Evolutionary conservation across 2,113 vertebrate genomes (phyloP), one percentile per base, ranked within the genome.

Genomic region (Malurus cyaneus): DNA sequence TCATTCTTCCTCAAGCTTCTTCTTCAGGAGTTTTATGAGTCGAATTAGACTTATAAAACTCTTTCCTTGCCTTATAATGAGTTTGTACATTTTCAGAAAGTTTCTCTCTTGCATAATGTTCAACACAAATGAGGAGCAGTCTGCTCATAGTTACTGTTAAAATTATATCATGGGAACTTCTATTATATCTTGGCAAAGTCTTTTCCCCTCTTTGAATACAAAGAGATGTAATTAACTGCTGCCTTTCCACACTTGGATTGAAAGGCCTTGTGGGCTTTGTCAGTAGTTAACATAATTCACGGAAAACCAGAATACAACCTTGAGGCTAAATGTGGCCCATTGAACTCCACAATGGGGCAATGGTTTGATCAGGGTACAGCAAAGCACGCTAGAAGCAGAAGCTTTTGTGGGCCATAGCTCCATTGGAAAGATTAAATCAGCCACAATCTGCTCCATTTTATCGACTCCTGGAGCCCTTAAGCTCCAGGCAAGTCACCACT

Each of bases 371-470:
- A 46, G 57, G 80, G 67, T 57, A 85, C 39, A 84, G 86, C 57
- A 89, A 83, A 82, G 32, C 66, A 79, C 18, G 73, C 78, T 82
- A 86, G 78, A 50, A 97, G 66, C 86, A 94, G 91, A 97, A 86
- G 61, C 29, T 67, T 96, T 94, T 94, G 83, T 92, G 66, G 66
- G 49, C 70, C 70, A 4, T 6, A 72, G 82, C 74, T 93, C 61
- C 23, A 20, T 41, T 65, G 76, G 73, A 93, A 92, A 89, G 81
- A 95, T 88, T 79, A 89, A 94, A 94, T 92, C 89, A 92, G 31
- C 52, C 61, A 66, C 82, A 92, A 87, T 93, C 91, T 95, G 80
- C 84, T 96, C 59, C 57, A 69, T 94, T 96, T 96, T 94, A 91
- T 91, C 39, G 39, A 39, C 39, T 39, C 39, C 39, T 74, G 71